Evolutionary conservation across 1,140 invertebrate species (phyloP), one percentile per base, ranked within the genome.

Genomic region (Drosophila ambigua): DNA sequence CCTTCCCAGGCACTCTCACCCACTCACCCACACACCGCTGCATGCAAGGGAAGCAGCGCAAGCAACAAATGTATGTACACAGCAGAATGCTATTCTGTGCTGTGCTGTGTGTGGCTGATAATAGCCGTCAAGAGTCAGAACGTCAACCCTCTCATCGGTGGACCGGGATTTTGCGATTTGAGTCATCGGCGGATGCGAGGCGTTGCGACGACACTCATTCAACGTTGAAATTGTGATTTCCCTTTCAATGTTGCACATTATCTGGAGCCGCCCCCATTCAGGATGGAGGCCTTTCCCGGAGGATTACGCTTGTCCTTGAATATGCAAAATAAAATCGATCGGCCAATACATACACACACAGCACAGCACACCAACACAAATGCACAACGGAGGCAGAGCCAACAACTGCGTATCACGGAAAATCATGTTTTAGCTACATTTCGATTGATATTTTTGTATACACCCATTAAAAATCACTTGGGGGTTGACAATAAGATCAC

Each of bases 321-420:
- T 82, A 88, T 79, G 82, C 82, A 87, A 88, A 85, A 87, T 82
- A 85, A 81, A 85, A 87, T 87, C 82, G 82, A 87, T 87, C 83
- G 82, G 66, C 59, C 74, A 88, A 87, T 88, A 87, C 82, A 87
- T 69, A 88, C 82, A 67, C 65, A 71, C 54, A 59, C 57, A 50
- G 48, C 15, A 50, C 31, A 50, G 48, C 15, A 50, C 31, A 50
- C 51, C 23, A 41, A 77, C 24, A 63, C 72, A 45, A 16, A 54
- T 23, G 53, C 41, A 15, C 62, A 48, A 23, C 59, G 5, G 39
- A 5, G 6, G 26, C 26, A 28, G 26, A 7, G 6, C 0, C 26
- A 28, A 6, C 11, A 58, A 66, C 75, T 79, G 62, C 66, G 78
- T 79, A 61, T 83, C 64, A 50, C 31, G 39, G 49, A 52, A 79